Conservation (phyloP, 2,888 invertebrate genomes). For the Prosopocoilus inquinatus region DNA sequence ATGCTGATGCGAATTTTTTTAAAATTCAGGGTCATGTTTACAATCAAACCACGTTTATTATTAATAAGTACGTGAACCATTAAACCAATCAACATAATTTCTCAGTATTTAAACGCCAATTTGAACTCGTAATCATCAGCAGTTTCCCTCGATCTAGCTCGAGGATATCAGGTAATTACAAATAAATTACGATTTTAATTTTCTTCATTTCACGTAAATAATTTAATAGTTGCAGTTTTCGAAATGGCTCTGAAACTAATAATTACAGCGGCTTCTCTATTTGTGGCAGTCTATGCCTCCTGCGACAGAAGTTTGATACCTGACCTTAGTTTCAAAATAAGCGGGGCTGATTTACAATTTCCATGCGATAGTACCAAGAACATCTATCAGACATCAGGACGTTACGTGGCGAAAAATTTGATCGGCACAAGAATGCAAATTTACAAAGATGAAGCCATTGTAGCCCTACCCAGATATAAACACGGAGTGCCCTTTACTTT, state of each 20-base stretch:
- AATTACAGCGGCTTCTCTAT: constrained; percentile 28
- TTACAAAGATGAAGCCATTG: constrained; percentile 56
- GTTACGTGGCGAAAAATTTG: constrained; percentile 59
- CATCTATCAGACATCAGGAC: constrained; percentile 57
- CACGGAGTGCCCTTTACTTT: constrained; percentile 62
- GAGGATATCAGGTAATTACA: neutral
- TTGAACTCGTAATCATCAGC: neutral
- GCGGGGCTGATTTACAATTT: constrained; percentile 53
- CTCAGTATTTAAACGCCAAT: neutral
- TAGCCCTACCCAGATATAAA: constrained; percentile 61
- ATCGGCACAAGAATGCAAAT: constrained; percentile 63
- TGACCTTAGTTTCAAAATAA: constrained; percentile 46
- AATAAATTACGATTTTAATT: neutral
- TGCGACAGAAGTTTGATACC: constrained; percentile 35
- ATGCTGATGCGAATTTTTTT: neutral
- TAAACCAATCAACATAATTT: neutral
- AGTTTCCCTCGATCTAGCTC: neutral
- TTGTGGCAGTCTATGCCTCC: constrained; percentile 22
- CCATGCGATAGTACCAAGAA: constrained; percentile 59
- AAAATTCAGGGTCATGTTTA: neutral
- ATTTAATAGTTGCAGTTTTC: neutral
- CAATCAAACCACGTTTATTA: neutral
- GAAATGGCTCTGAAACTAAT: constrained; percentile 27
- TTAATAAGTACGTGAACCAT: neutral
- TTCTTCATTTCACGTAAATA: neutral